Conservation (phyloP, 1,140 invertebrate species). For the Zaprionus ornatus region DNA sequence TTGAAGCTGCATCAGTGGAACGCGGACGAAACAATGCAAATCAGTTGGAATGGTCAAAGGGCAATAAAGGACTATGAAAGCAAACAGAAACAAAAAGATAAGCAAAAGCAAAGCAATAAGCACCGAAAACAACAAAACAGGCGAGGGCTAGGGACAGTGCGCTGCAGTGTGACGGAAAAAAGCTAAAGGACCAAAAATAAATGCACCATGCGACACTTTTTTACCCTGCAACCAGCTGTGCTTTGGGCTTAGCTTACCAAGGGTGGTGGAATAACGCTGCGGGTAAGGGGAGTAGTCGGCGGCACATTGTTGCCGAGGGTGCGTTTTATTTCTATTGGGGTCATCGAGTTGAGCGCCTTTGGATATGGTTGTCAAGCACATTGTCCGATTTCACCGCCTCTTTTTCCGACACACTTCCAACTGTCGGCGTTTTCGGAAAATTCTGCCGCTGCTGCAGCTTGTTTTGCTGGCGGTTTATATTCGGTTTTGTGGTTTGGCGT, state of each 20-base stretch:
- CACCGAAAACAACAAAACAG: conserved; percentile 27
- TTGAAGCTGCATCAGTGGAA: conserved; percentile 21
- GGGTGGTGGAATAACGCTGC: not conserved
- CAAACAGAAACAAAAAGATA: conserved; percentile 63
- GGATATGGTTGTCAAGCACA: conserved; percentile 60
- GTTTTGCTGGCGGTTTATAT: conserved; percentile 11
- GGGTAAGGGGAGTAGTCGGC: not conserved
- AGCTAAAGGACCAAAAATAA: conserved; percentile 60
- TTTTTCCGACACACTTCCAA: not conserved
- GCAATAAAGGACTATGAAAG: conserved; percentile 62
- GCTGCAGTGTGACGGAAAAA: conserved; percentile 24
- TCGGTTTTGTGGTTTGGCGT: conserved; percentile 19
- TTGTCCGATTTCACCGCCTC: not conserved
- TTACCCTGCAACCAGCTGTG: conserved; percentile 34
- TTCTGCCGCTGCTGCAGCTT: not conserved
- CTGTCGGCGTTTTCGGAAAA: conserved; percentile 43
- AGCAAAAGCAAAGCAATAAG: too few species aligned
- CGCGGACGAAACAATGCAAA: conserved; percentile 48
- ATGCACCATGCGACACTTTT: conserved; percentile 71
- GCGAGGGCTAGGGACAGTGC: conserved; percentile 15
- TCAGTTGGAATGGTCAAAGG: conserved; percentile 7
- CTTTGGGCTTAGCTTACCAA: conserved; percentile 26
- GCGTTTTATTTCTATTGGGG: conserved; percentile 81
- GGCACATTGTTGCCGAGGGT: conserved; percentile 61
- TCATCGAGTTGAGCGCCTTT: conserved; percentile 70